phyloP scores from a whole-genome alignment of 2,113 vertebrate species.

The Nymphicus hollandicus region DNA sequence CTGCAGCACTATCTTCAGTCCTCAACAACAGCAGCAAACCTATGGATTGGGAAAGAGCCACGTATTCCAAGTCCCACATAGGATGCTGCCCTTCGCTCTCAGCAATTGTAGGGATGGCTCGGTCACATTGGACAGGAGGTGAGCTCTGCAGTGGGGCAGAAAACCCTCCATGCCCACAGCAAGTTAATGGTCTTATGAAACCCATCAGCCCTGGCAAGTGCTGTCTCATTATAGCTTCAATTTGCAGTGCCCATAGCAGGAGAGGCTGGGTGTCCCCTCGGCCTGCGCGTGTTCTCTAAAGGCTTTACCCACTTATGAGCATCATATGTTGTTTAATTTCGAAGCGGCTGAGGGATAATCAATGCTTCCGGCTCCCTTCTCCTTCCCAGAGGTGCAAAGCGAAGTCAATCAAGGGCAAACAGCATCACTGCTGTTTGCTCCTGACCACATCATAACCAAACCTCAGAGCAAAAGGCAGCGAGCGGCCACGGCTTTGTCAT shows the following conservation, averaged over 20 bases:
- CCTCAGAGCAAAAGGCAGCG: not conserved
- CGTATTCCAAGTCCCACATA: fast-evolving
- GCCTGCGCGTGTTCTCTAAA: not conserved
- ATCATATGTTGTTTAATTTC: not conserved
- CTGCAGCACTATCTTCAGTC: not conserved
- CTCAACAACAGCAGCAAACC: not conserved
- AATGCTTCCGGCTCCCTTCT: not conserved
- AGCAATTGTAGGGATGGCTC: fast-evolving
- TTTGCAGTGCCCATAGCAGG: not conserved
- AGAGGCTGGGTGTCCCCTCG: not conserved
- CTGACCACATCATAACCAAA: not conserved
- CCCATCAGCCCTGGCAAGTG: not conserved
- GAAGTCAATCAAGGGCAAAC: not conserved
- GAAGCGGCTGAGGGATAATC: not conserved
- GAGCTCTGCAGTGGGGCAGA: not conserved
- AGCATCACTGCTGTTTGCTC: not conserved
- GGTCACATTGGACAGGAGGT: fast-evolving
- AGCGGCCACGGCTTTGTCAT: fast-evolving
- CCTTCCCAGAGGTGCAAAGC: not conserved
- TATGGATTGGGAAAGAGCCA: not conserved
- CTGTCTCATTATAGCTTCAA: fast-evolving
- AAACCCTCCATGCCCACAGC: not conserved
- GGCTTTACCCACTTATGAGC: not conserved
- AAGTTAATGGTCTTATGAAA: not conserved
- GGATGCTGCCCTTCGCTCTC: not conserved